Conservation (phyloP, 2,797 vertebrate genomes). For the Cryptoprocta ferox region DNA sequence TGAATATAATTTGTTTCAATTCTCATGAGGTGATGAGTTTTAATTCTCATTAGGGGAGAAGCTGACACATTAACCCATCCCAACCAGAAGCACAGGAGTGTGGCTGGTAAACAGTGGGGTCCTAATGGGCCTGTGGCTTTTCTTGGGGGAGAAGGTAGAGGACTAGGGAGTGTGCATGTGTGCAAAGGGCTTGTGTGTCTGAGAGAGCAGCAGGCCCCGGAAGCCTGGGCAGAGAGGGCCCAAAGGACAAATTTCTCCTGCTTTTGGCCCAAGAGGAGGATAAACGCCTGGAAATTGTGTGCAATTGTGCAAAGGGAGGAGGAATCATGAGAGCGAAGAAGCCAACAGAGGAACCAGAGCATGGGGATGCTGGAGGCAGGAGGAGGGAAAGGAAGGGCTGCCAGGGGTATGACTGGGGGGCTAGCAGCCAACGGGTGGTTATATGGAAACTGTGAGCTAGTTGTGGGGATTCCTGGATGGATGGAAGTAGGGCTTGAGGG, state of each 20-base stretch:
- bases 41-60: not conserved
- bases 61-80: not conserved
- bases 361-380: not conserved
- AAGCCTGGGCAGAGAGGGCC: not conserved
- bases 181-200: not conserved
- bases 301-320: conserved; percentile 41
- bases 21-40: too few relatives aligned
- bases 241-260: not conserved
- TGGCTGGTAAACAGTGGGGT: not conserved
- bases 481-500: not conserved
- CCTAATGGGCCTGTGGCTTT: not conserved
- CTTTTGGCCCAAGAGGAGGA: conserved; percentile 48
- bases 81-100: not conserved
- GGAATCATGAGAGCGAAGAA: not conserved
- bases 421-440: not conserved
- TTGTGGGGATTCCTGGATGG: conserved; percentile 35
- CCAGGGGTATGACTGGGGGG: not conserved
- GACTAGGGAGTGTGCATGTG: not conserved
- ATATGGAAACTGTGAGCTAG: conserved; percentile 61
- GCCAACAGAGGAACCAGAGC: not conserved
- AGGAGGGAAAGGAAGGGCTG: not conserved
- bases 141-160: not conserved
- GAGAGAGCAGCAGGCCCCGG: not conserved
- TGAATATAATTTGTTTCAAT: not conserved
- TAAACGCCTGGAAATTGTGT: conserved; percentile 61